A percentile compares a stretch with the other conserved stretches of the same genome.
phyloP scores from a whole-genome alignment of 2,888 invertebrate species.

The Molanna angustata region DNA sequence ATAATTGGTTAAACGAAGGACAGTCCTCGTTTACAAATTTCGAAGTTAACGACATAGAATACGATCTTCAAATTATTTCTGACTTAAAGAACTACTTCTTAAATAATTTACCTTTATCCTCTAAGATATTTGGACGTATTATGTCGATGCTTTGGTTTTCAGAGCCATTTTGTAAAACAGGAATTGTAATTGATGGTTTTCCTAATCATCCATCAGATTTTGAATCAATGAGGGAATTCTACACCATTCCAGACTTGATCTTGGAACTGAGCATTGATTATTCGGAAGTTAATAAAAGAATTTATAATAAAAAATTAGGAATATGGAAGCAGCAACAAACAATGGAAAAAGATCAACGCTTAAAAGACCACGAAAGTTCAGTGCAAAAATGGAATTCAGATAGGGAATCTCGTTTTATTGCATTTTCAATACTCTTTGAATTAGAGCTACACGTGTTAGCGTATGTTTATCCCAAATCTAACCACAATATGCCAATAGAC shows the following conservation, averaged over 20 bases:
- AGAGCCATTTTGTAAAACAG: constrained; percentile 47
- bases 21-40: background rate
- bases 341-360: constrained; percentile 40
- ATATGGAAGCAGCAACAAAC: constrained; percentile 46
- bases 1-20: constrained; percentile 11
- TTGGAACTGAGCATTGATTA: constrained; percentile 48
- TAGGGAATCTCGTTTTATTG: constrained; percentile 5
- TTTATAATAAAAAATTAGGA: constrained; percentile 41
- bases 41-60: too few species aligned
- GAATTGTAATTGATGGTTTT: constrained; percentile 62
- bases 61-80: constrained; percentile 6
- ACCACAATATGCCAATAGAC: too few species aligned
- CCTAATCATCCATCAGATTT: constrained; percentile 57
- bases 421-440: constrained; percentile 4
- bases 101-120: constrained; percentile 47
- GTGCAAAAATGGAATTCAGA: constrained; percentile 6
- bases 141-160: constrained; percentile 54
- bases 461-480: too few species aligned
- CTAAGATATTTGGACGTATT: constrained; percentile 46
- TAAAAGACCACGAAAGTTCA: constrained; percentile 15
- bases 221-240: constrained; percentile 50
- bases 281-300: constrained; percentile 41
- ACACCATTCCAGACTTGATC: constrained; percentile 58
- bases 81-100: constrained; percentile 48
- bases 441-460: constrained; percentile 1